Base-by-base conservation (phyloP, 2,797 vertebrate species). In the Cuniculus paca region DNA sequence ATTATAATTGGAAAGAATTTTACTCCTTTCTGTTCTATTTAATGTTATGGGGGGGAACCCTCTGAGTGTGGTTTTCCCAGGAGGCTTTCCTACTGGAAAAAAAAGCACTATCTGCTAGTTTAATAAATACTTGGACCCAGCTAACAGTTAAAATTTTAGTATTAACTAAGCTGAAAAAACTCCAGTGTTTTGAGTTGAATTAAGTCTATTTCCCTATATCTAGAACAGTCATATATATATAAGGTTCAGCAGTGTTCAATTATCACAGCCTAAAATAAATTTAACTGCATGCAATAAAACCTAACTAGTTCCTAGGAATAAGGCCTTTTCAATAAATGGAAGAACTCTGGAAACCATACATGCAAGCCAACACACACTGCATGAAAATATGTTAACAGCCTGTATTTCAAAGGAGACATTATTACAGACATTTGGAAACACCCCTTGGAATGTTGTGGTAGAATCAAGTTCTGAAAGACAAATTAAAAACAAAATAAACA, bases 71-170 rank as follows among this genome's bases (percentile, higher is more conserved):
- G 5, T 89, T 91, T 80, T 85, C 74, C 54, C 60, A 77, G 58
- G 42, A 77, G 52, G 58, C 60, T 81, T 95, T 93, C 87, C 82
- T 84, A 93, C 0, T 75, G 65, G n/a, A 56, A 91, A 85, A 93
- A 28, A 91, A 58, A 36, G 31, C 5, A 75, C 39, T 31, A 16
- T 77, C 75, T 74, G 22, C 26, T 58, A 95, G 48, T 50, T 88
- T 93, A 80, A 48, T 52, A 90, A 92, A 70, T 75, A 88, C 34
- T 74, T 96, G 78, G 22, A 91, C 45, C 8, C 19, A 81, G 52
- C 6, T 61, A 26, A 88, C 6, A 84, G 42, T 81, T 89, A 92
- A 78, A 94, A 88, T 78, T 79, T 56, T 90, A 87, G 58, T 34
- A 75, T 5, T 31, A 83, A 39, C 56, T 52, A 58, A 81, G 8